Conservation (phyloP, 2,797 vertebrate species). For the Denticeps clupeoides region DNA sequence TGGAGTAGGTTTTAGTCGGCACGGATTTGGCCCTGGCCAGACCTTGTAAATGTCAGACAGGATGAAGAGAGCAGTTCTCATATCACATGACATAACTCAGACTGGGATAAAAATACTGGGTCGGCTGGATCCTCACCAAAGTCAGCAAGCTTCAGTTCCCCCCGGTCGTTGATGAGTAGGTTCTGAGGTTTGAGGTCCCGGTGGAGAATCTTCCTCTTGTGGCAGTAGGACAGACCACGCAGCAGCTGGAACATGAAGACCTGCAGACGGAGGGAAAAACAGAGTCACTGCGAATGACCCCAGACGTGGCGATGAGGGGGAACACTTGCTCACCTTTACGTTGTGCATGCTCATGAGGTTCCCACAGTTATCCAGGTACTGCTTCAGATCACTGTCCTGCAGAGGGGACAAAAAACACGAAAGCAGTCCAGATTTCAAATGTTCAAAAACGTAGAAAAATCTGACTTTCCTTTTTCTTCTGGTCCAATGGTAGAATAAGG, state of each 20-base stretch:
- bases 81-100: too few relatives aligned
- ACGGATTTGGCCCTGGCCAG: constrained; percentile 77
- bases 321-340: constrained; percentile 70
- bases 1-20: constrained; percentile 91
- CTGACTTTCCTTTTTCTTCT: too few relatives aligned
- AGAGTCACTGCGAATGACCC: too few relatives aligned
- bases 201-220: constrained; percentile 87
- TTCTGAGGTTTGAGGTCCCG: constrained; percentile 95
- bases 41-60: constrained; percentile 41
- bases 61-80: constrained; percentile 40
- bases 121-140: constrained; percentile 74
- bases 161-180: constrained; percentile 87
- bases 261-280: constrained; percentile 39
- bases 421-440: too few relatives aligned
- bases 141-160: constrained; percentile 90
- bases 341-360: constrained; percentile 95
- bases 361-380: constrained; percentile 92
- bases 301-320: too few relatives aligned
- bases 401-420: too few relatives aligned
- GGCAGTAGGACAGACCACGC: constrained; percentile 86
- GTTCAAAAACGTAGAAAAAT: too few relatives aligned
- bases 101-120: too few relatives aligned
- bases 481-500: too few relatives aligned
- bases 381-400: constrained; percentile 92
- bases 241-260: constrained; percentile 97